Evolutionary conservation across 2,888 invertebrate genomes (phyloP).

Genomic region (Leptopterna dolabrata): DNA sequence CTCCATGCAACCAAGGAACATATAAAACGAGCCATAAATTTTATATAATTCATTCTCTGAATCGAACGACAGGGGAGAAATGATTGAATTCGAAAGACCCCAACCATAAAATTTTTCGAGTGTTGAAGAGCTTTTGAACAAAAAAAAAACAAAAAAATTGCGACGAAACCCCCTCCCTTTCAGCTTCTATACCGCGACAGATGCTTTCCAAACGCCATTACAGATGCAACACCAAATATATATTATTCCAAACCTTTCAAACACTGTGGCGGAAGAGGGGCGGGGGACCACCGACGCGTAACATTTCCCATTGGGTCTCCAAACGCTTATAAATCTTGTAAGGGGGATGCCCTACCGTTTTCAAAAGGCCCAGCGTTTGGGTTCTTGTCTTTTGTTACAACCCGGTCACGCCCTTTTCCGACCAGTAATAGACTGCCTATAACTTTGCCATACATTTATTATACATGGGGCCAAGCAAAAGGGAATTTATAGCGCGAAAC

Average conservation of each 20-base stretch:
- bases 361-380: conserved; percentile 43
- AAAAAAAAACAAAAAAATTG: neutral
- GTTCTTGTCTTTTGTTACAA: conserved; percentile 44
- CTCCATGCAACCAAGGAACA: too few species aligned
- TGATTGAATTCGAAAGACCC: neutral
- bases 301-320: conserved; percentile 49
- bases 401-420: conserved; percentile 50
- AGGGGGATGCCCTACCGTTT: conserved; percentile 44
- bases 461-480: conserved; percentile 37
- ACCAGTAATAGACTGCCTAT: conserved; percentile 52
- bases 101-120: neutral
- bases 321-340: conserved; percentile 52
- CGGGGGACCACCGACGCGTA: conserved; percentile 51
- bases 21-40: too few species aligned
- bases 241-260: conserved; percentile 51
- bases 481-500: conserved; percentile 46
- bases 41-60: too few species aligned
- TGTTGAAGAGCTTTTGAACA: neutral
- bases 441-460: conserved; percentile 52
- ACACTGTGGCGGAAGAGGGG: neutral
- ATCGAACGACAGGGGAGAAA: neutral
- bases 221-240: conserved; percentile 48
- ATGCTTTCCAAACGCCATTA: conserved; percentile 46
- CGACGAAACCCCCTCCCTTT: neutral
- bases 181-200: neutral